Evolutionary conservation across 2,113 vertebrate species (phyloP), one percentile per base, ranked within the genome.

Genomic region (Datnioides undecimradiatus): DNA sequence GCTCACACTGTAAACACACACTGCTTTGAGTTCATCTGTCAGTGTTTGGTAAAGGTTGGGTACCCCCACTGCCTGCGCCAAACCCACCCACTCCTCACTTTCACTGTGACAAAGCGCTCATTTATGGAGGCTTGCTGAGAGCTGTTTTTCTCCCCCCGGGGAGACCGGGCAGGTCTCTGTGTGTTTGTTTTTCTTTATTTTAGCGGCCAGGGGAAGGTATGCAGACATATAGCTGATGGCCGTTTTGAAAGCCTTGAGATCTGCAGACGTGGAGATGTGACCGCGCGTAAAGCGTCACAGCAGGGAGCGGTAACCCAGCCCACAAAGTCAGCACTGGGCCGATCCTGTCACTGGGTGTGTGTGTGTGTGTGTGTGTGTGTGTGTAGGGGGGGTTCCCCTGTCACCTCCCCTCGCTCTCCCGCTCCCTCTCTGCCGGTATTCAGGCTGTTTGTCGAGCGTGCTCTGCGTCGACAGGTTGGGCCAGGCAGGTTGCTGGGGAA

Each of bases 401-500:
- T 43, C 79, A 40, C 59, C 40, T 46, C 41, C 31, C 67, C 64
- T 40, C 54, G 7, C 27, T 40, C 38, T 19, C 54, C 9, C 27
- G 36, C 38, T 19, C 48, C 57, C 17, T 25, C 72, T 83, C 66
- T 71, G 17, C 40, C 60, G 79, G 86, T 84, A 82, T 81, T 78
- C 73, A 70, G 29, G 59, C 40, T 57, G 84, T 85, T 81, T 86
- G 43, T 57, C 17, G 19, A 75, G 14, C 46, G 13, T 43, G 63
- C 41, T 75, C 49, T 72, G 29, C 23, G 68, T 79, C 49, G 70
- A 79, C 74, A 65, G 43, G 83, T 88, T 64, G 75, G 88, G 43
- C 41, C 73, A 41, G 60, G 43, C 46, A 17, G 49, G 86, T 91
- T 94, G 89, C 93, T 92, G 86, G 83, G 92, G 90, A 93, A 92